These are phyloP conservation scores for Dermatemys mawii DNA, from an alignment of 2,113 vertebrate genomes.

Conservation along the genomic window DNA sequence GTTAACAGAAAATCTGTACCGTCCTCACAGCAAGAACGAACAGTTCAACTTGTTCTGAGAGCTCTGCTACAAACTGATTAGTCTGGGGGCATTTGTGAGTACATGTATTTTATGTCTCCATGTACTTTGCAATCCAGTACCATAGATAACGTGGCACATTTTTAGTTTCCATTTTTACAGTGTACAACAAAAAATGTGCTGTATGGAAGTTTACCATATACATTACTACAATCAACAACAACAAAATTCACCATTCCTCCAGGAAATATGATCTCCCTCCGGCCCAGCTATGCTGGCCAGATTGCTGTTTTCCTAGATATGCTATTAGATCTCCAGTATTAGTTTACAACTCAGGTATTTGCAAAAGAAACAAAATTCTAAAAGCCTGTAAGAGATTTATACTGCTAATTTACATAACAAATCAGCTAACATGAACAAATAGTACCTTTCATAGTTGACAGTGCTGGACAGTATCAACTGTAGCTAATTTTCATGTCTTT, in stretches of 20 bases:
- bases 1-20: not conserved
- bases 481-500: slow-evolving; percentile 40
- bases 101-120: not conserved
- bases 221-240: not conserved
- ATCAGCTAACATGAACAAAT: slow-evolving; percentile 1
- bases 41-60: not conserved
- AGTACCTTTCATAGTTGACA: slow-evolving; percentile 28
- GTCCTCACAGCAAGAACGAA: not conserved
- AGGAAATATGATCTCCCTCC: slow-evolving; percentile 25
- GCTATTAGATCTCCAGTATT: not conserved
- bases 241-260: slow-evolving; percentile 19
- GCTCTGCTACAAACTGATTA: not conserved
- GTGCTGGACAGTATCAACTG: slow-evolving; percentile 23
- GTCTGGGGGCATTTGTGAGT: not conserved
- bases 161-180: slow-evolving; percentile 27
- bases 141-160: slow-evolving; percentile 53
- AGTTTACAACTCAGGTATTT: not conserved
- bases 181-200: not conserved
- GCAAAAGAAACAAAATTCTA: not conserved
- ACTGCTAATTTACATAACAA: slow-evolving; percentile 42
- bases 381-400: slow-evolving; percentile 20
- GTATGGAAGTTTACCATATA: not conserved
- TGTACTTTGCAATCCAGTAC: not conserved
- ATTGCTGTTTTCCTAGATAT: slow-evolving; percentile 31
- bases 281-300: slow-evolving; percentile 12